Evolutionary conservation across 2,113 vertebrate genomes (phyloP).

Genomic region (Neolamprologus toae): DNA sequence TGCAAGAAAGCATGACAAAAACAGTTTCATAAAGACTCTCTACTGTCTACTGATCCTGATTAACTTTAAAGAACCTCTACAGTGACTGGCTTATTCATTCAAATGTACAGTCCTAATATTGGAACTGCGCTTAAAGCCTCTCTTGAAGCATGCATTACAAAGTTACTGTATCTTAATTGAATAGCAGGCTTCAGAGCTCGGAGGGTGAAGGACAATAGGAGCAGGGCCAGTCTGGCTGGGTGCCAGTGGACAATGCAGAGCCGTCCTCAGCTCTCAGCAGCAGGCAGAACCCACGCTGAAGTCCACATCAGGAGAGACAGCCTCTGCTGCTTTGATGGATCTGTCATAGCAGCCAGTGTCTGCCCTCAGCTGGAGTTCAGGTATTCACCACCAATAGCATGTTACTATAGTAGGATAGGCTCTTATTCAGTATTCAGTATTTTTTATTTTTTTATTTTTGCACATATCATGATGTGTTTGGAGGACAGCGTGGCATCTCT

Average conservation of each 20-base stretch:
- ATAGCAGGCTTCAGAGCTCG: conserved; percentile 54
- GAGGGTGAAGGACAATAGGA: conserved; percentile 70
- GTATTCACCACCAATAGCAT: conserved; percentile 47
- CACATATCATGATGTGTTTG: background rate
- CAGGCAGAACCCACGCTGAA: conserved; percentile 48
- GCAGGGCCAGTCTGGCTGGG: conserved; percentile 56
- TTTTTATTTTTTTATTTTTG: background rate
- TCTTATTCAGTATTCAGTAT: background rate
- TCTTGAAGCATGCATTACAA: conserved; percentile 25
- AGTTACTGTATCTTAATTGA: conserved; percentile 66
- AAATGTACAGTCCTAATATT: background rate
- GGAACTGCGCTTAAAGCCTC: background rate
- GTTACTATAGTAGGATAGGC: background rate
- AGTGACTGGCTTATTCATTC: background rate
- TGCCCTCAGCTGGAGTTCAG: conserved; percentile 63
- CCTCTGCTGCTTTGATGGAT: conserved; percentile 69
- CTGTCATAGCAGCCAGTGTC: conserved; percentile 62
- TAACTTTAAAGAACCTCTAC: background rate
- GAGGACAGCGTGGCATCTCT: background rate
- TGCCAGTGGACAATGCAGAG: conserved; percentile 63
- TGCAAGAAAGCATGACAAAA: conserved; percentile 45
- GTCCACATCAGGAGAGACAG: conserved; percentile 69
- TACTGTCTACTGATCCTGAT: background rate
- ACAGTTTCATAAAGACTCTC: conserved; percentile 13
- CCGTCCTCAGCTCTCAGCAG: conserved; percentile 42